Base-by-base conservation (phyloP, 2,113 vertebrate genomes). In the Perca flavescens region DNA sequence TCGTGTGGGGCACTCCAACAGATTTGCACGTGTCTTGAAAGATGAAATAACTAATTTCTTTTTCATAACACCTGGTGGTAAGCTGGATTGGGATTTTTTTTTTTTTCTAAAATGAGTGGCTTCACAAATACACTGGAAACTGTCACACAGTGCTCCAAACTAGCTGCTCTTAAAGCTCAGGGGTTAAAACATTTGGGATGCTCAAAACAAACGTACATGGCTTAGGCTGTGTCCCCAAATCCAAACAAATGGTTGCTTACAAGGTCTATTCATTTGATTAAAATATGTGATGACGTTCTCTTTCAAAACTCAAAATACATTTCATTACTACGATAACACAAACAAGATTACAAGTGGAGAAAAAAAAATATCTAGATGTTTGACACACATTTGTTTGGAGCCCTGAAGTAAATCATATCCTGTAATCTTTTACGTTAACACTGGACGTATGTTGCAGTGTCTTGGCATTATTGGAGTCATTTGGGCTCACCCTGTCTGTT, bases 221-320 rank as follows among this genome's bases (percentile, higher is more conserved):
- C 11, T 1, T n/a, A n/a, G 6, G 2, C 34, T 25, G 36, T 3
- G 12, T n/a, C 19, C 21, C 34, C 34, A 46, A 53, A 54, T n/a
- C 67, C 28, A 36, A 53, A 56, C 16, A 53, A 34, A 69, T 14
- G 4, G 36, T 22, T 58, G 22, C 25, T 58, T 19, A 11, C 19
- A 60, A 34, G 17, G 54, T 25, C 14, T 36, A 53, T 28, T 28
- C 47, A 43, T 6, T 6, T 25, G 53, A 40, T 19, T 19, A 22
- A 43, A 79, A 54, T 8, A 53, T 9, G 50, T 76, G 34, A 43
- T 71, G 46, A 47, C 2, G 56, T 34, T 65, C n/a, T 70, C 8
- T 70, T 61, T 65, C 34, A 34, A 61, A 78, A 66, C 34, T 71
- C 52, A 71, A 71, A 43, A 47, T 34, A 78, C 36, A 58, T 76